Evolutionary conservation across 2,113 vertebrate genomes (phyloP), one percentile per base, ranked within the genome.

Genomic region (Tinamus guttatus): DNA sequence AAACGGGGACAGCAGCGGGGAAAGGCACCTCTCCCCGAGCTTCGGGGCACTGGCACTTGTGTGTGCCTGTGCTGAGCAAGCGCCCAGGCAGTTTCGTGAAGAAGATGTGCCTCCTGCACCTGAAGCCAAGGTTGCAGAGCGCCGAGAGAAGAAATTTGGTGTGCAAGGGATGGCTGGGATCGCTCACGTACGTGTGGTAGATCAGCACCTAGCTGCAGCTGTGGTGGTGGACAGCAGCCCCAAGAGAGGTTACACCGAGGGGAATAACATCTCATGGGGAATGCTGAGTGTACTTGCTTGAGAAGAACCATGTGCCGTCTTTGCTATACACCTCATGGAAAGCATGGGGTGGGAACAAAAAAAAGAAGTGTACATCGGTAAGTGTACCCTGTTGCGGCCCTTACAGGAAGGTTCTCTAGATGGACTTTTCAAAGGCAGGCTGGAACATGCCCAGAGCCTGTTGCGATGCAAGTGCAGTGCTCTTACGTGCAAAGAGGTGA

Each of bases 401-500:
- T 88, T 43, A 65, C 34, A 12, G 7, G 2, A 6, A 27, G 13
- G 5, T 56, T 78, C 34, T 59, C 21, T 62, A 12, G 43, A 9
- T 63, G 64, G 60, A 36, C 5, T 62, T 79, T 49, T 36, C 59
- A 40, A 81, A 84, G 13, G 52, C 30, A 68, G 47, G 14, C 63
- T 90, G 52, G 56, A 93, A 58, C 25, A 24, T 68, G 22, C 63
- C 43, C 81, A 43, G 58, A 86, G 77, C 65, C 49, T 67, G 40
- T 69, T 89, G 40, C 62, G 51, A 34, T 89, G 94, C 32, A 52
- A 86, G 18, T 79, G 30, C 62, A 32, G 27, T 68, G 43, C 73
- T 92, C 92, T 85, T 69, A 87, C 90, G 76, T 16, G 47, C 70
- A 65, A 81, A 95, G 43, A 65, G 5, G 32, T 90, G 74, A 51